phyloP scores from a whole-genome alignment of 2,113 vertebrate species.

The Patagioenas fasciata region DNA sequence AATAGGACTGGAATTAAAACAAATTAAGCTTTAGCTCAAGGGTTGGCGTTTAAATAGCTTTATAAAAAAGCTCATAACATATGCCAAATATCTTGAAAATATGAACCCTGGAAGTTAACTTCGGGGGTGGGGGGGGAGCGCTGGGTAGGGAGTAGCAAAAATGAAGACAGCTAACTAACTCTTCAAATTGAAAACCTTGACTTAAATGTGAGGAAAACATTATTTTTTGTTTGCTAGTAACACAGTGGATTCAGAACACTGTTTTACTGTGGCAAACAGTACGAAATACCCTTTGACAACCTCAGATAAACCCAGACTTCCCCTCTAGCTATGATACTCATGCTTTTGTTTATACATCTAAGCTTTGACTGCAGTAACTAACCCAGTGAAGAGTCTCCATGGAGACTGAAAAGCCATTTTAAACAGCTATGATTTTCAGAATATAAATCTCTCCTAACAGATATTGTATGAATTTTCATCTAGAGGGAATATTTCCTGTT shows the following conservation, averaged over 20 bases:
- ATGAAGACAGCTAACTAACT: not conserved
- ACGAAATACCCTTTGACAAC: not conserved
- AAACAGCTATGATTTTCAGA: not conserved
- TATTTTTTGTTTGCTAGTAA: not conserved
- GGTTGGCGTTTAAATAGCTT: not conserved
- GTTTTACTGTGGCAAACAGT: not conserved
- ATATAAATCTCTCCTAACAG: not conserved
- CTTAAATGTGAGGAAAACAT: not conserved
- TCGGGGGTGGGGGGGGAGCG: not conserved
- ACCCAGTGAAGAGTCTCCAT: slow-evolving; percentile 16
- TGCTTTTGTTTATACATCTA: slow-evolving; percentile 6
- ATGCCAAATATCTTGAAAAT: not conserved
- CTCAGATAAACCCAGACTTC: not conserved
- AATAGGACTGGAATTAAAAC: not conserved
- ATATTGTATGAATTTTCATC: not conserved
- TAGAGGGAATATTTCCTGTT: not conserved
- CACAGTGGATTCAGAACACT: not conserved
- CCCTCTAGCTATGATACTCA: not conserved
- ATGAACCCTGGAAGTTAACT: not conserved
- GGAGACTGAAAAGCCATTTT: slow-evolving; percentile 39
- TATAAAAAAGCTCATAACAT: not conserved
- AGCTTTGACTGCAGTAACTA: slow-evolving; percentile 16
- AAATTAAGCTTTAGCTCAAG: not conserved
- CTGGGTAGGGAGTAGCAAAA: not conserved
- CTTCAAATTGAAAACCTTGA: not conserved